Percentiles rank a stretch among this genome's conserved stretches.
phyloP scores from a whole-genome alignment of 2,113 vertebrate species.

The Hiodon alosoides region DNA sequence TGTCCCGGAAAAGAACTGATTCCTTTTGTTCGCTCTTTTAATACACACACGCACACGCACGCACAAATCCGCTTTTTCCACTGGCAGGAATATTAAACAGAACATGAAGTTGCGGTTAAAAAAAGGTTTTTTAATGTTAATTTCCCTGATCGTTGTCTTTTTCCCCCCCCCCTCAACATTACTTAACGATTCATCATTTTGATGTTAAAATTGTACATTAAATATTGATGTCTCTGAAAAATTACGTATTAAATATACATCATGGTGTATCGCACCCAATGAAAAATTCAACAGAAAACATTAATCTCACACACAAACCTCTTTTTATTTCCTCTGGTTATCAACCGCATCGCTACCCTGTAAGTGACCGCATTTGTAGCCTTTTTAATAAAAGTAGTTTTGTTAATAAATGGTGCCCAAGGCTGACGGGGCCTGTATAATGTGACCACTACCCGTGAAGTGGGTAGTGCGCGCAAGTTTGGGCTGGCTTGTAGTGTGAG shows the following conservation, averaged over 20 bases:
- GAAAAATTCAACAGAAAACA: slow-evolving; percentile 24
- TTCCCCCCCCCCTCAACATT: neutral
- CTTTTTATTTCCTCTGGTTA: neutral
- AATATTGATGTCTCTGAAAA: slow-evolving; percentile 20
- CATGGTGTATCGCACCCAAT: slow-evolving; percentile 12
- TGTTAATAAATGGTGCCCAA: neutral
- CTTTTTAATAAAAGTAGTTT: no score
- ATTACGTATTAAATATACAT: slow-evolving; percentile 29
- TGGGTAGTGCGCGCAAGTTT: no score
- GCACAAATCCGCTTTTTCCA: neutral
- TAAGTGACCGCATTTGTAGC: neutral
- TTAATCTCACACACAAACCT: slow-evolving; percentile 20
- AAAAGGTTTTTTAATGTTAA: neutral
- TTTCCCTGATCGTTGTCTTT: neutral
- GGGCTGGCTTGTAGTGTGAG: neutral
- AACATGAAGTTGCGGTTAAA: neutral
- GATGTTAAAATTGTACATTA: slow-evolving; percentile 23
- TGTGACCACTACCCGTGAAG: neutral
- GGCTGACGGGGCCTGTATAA: neutral
- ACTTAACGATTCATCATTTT: slow-evolving; percentile 18
- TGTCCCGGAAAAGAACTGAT: neutral
- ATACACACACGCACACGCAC: neutral
- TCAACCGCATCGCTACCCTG: neutral
- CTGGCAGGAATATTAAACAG: neutral
- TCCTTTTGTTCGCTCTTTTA: no score